Conservation (phyloP, 1,140 invertebrate genomes). For the Caenorhabditis brenneri region DNA sequence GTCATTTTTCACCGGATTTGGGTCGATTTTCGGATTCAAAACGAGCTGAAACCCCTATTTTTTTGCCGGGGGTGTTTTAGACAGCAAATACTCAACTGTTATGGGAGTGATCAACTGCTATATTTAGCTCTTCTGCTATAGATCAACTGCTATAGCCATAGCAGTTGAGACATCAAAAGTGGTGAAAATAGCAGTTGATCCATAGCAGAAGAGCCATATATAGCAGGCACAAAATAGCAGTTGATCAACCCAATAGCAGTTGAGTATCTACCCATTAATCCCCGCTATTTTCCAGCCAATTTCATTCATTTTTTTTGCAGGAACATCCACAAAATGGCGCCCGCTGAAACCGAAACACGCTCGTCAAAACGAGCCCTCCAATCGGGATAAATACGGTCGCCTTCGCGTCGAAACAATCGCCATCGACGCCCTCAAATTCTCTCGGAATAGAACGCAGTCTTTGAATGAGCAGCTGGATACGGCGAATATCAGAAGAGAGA, state of each 20-base stretch:
- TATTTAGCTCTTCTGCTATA: too few relatives aligned
- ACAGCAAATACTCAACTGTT: too few relatives aligned
- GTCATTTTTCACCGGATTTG: neutral
- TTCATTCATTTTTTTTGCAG: slow-evolving; percentile 45
- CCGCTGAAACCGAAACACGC: neutral
- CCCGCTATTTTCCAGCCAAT: neutral
- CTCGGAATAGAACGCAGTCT: slow-evolving; percentile 55
- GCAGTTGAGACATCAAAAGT: too few relatives aligned
- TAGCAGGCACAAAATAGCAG: too few relatives aligned
- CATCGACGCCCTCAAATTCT: slow-evolving; percentile 84
- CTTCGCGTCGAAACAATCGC: slow-evolving; percentile 82
- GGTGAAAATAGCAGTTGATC: too few relatives aligned
- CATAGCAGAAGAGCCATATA: too few relatives aligned
- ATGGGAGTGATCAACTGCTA: too few relatives aligned
- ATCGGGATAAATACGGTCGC: slow-evolving; percentile 75
- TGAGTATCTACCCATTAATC: too few relatives aligned
- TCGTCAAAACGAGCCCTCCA: neutral
- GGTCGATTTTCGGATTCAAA: neutral
- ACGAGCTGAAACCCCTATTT: neutral
- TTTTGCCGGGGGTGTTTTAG: neutral
- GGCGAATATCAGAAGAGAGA: slow-evolving; percentile 76
- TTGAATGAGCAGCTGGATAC: slow-evolving; percentile 71
- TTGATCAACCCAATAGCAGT: too few relatives aligned
- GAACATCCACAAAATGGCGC: slow-evolving; percentile 74
- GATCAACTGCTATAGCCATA: too few relatives aligned